These are phyloP conservation scores for Parnassius glacialis DNA, from an alignment of 2,888 invertebrate genomes.

Conservation along the genomic window DNA sequence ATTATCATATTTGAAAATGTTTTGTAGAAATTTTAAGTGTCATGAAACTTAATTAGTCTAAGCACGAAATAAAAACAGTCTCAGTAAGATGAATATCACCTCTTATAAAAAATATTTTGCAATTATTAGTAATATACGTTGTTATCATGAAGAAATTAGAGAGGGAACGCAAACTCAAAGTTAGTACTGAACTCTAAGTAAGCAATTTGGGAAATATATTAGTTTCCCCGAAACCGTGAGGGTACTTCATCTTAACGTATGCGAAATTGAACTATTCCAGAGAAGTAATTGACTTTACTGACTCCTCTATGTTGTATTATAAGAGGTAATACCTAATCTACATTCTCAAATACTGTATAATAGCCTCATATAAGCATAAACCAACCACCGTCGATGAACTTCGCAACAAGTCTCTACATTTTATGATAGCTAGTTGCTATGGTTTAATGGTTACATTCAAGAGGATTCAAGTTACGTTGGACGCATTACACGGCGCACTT, in stretches of 20 bases:
- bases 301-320: conserved; percentile 52
- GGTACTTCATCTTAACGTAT: conserved; percentile 56
- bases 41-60: too few species aligned
- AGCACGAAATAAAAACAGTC: too few species aligned
- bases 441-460: conserved; percentile 8
- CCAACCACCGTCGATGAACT: conserved; percentile 49
- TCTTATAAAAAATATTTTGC: too few species aligned
- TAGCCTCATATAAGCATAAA: conserved; percentile 47
- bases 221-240: conserved; percentile 48
- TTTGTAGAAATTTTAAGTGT: too few species aligned
- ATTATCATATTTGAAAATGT: too few species aligned
- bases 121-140: too few species aligned
- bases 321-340: conserved; percentile 73
- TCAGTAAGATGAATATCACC: too few species aligned
- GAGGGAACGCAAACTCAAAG: too few species aligned
- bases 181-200: neutral
- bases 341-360: conserved; percentile 69
- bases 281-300: conserved; percentile 67
- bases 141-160: too few species aligned
- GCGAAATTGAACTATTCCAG: conserved; percentile 62
- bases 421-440: neutral
- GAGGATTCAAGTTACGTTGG: conserved; percentile 37
- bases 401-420: conserved; percentile 34
- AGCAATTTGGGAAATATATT: conserved; percentile 59
- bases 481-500: conserved; percentile 46